Base-by-base conservation (phyloP, 2,113 vertebrate genomes). In the Cyphomyrus discorhynchus region DNA sequence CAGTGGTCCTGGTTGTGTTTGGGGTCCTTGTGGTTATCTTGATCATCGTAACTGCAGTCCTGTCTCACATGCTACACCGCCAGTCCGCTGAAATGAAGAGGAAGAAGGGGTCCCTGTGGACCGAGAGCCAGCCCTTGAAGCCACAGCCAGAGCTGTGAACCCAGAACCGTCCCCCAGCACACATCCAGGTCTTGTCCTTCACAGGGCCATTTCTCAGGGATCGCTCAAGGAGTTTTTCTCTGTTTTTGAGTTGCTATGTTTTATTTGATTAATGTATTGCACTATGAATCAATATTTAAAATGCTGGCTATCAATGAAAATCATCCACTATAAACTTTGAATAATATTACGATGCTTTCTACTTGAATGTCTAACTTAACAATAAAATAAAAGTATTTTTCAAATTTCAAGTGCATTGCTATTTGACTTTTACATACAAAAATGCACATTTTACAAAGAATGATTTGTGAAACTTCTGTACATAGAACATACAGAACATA, bases 91-190 rank as follows among this genome's bases (percentile, higher is more conserved):
- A 47, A 77, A 90, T 39, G 50, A 94, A 93, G 39, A 93, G 92
- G 62, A 5, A 88, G 0, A 35, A 7, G 0, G 0, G 45, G 0
- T 86, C 89, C 90, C 89, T 96, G 0, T 96, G 95, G 96, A 17
- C 52, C n/a, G 95, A 96, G 49, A 83, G 83, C 5, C 89, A 91
- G 0, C 89, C 90, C 5, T 91, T 96, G 35, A 92, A 89, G 0
- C 0, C 77, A 19, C 31, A 80, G 35, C 13, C 74, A 19, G 74
- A 42, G 31, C 35, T 80, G 35, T 80, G 35, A 80, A 19, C 31
- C 35, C 2, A 39, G 35, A 80, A 80, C 74, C 5, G 3, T 39
- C 35, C 31, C 35, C n/a, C 74, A 80, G 35, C 15, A 39, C 35
- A 19, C 35, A 42, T 39, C 35, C 6, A 27, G 0, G 74, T 5